Evolutionary conservation across 2,888 invertebrate species (phyloP), one percentile per base, ranked within the genome.

Genomic region (Tridacna crocea): DNA sequence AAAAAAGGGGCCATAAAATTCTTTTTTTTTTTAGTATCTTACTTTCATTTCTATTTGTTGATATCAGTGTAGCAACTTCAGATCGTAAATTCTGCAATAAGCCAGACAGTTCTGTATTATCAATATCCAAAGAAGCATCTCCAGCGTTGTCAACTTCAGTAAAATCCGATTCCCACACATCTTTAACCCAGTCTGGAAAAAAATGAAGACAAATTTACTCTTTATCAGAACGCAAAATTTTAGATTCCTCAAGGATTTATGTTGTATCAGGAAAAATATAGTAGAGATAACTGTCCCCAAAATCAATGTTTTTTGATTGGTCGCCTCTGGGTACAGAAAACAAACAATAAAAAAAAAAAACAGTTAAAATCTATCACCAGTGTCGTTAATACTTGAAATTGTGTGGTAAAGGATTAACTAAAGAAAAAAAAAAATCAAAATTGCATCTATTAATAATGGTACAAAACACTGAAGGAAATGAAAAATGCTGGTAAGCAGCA

Each of bases 111-210:
- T 80, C 86, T 26, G 78, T 79, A 58, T 78, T 92, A 75, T 94
- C 94, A 58, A 96, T 85, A 27, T 94, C 91, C 55, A 90, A 92
- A 72, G 95, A 94, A 90, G 95, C 95, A 58, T 95, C 95, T 22
- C 96, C 91, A 15, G 92, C 55, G 11, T 87, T 95, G 11, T 94
- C 94, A 88, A 95, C 95, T 83, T 95, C 96, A 36, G 96, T 92
- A 90, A 96, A 96, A 88, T 96, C 96, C 19, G 95, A 94, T 78
- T 95, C 94, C 95, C 96, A 96, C 10, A 96, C 94, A 36, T 94
- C 94, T 88, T 95, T 94, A 0, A 96, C 95, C 96, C 96, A 96
- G 19, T 95, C 95, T 92, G 84, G 15, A 90, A 89, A 26, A 75
- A 79, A 26, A 4, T 3, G 26, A n/a, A 63, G 26, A 17, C 15